phyloP scores from a whole-genome alignment of 2,888 invertebrate species.

The Platypus cylindrus region DNA sequence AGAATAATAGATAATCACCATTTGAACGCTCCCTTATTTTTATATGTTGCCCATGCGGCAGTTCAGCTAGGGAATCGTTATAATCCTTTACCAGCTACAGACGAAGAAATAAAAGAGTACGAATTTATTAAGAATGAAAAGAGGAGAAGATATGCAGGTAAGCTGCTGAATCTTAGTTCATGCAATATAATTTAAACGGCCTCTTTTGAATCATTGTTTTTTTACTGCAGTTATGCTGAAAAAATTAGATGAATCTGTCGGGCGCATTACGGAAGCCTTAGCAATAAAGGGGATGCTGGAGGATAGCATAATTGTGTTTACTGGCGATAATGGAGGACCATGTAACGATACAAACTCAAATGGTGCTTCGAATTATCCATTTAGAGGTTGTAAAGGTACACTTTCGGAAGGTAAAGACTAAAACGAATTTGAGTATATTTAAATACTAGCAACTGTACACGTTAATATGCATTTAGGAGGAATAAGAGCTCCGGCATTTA shows the following conservation, averaged over 20 bases:
- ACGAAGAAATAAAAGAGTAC: constrained; percentile 52
- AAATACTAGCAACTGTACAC: not conserved
- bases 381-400: constrained; percentile 79
- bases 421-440: not conserved
- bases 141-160: constrained; percentile 70
- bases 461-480: constrained; percentile 46
- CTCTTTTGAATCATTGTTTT: too few species aligned
- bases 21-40: constrained; percentile 55
- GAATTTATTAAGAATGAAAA: constrained; percentile 53
- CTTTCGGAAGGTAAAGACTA: constrained; percentile 57
- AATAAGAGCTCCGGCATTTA: constrained; percentile 62
- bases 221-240: constrained; percentile 56
- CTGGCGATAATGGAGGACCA: constrained; percentile 85
- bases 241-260: constrained; percentile 82
- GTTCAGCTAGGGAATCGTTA: constrained; percentile 81
- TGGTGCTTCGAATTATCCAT: constrained; percentile 75
- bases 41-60: constrained; percentile 79
- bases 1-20: constrained; percentile 37
- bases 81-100: constrained; percentile 70
- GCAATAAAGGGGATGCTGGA: constrained; percentile 51
- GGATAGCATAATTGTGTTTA: constrained; percentile 77
- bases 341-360: constrained; percentile 74
- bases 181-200: too few species aligned
- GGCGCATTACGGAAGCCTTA: constrained; percentile 61
- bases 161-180: not conserved